Base-by-base conservation (phyloP, 2,797 vertebrate species). In the Petrocephalus sullivani region DNA sequence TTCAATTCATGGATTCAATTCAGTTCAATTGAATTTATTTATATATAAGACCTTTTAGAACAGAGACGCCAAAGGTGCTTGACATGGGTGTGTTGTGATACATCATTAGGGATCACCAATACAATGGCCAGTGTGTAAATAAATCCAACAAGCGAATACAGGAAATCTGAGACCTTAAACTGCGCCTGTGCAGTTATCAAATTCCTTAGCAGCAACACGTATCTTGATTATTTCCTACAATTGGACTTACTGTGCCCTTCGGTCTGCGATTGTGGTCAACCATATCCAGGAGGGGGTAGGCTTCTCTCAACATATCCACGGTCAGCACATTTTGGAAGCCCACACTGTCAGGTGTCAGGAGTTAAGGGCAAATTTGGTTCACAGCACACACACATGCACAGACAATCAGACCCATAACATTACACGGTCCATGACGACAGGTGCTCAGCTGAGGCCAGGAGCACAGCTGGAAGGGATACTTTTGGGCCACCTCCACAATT, bases 251-350 rank as follows among this genome's bases (percentile, higher is more conserved):
- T 90, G 87, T 86, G 7, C 95, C 94, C 93, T 97, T 99, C 0
- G 97, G 98, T 91, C 98, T 95, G 88, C 96, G 96, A 92, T 95
- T 95, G 54, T 96, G 97, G 93, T 99, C 98, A 91, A 99, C 98
- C 87, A 98, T 95, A 93, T 99, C 98, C 9, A 98, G 93, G 23
- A 98, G 92, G 41, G 98, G 98, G 94, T 97, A 98, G 0, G 96
- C 97, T 14, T 94, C 95, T 90, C 98, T 95, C 87, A 99, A 92
- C 88, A 95, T 96, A 21, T 99, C 97, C 61, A 98, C 93, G 7
- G 97, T 98, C 41, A 99, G 93, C 67, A 98, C 94, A 0, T 97
- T 94, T 91, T 94, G 93, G 93, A 99, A 99, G 5, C 98, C 98
- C 91, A 99, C 91, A 91, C 98, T 99, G 41, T 67, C 92, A 54